These are phyloP conservation scores for Nerophis lumbriciformis DNA, from an alignment of 2,113 vertebrate genomes.

Conservation along the genomic window DNA sequence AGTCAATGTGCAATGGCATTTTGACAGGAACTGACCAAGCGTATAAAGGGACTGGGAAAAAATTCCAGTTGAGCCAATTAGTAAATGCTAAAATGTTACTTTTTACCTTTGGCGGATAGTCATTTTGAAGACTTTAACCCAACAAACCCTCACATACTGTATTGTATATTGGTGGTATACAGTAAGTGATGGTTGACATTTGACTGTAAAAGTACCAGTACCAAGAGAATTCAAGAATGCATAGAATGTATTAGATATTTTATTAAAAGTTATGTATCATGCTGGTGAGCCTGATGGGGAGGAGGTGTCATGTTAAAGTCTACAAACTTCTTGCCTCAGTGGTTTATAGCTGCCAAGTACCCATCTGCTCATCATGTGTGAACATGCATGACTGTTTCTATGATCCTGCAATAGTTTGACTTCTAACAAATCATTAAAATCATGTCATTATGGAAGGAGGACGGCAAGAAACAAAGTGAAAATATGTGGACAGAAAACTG, in stretches of 20 bases:
- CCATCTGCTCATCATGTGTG: constrained; percentile 31
- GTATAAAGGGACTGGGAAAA: neutral
- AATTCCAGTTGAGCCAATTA: neutral
- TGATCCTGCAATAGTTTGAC: constrained; percentile 13
- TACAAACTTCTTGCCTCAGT: constrained; percentile 37
- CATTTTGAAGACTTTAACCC: neutral
- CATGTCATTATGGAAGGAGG: constrained; percentile 13
- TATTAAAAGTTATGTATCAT: neutral
- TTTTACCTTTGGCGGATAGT: neutral
- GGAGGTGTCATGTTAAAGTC: constrained; percentile 3
- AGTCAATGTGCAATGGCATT: neutral
- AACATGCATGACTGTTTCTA: constrained; percentile 11
- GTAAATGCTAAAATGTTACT: neutral
- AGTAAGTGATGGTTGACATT: neutral
- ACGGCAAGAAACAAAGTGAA: constrained; percentile 23
- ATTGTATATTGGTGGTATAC: neutral
- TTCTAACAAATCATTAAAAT: constrained; percentile 29
- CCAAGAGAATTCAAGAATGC: neutral
- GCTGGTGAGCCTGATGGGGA: neutral
- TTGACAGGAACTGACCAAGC: neutral
- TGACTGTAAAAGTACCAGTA: neutral
- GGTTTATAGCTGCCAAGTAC: constrained; percentile 15
- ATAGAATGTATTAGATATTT: neutral
- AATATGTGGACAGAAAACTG: constrained; percentile 2
- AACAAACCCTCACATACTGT: neutral